Evolutionary conservation across 2,113 vertebrate species (phyloP).

Genomic region (Madoqua kirkii): DNA sequence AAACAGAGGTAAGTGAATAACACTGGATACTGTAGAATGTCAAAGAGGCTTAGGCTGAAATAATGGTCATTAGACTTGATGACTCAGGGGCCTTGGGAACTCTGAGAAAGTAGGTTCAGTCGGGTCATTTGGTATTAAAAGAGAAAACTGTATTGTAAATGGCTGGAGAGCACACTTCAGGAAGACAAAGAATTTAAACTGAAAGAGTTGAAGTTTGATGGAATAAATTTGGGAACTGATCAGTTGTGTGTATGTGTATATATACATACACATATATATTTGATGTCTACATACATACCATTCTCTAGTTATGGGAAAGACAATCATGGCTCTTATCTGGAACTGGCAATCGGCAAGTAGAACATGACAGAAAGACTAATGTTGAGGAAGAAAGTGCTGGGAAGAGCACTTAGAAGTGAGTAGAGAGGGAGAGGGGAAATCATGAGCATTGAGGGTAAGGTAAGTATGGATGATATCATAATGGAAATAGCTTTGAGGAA

Average conservation of each 20-base stretch:
- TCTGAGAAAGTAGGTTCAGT: background rate
- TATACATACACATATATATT: background rate
- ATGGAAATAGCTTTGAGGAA: constrained; percentile 2
- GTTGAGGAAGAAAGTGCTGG: background rate
- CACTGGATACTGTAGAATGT: background rate
- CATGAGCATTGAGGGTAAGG: background rate
- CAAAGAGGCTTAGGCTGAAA: background rate
- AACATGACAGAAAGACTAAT: background rate
- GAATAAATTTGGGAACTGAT: background rate
- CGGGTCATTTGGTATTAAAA: background rate
- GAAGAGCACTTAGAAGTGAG: background rate
- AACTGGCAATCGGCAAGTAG: background rate
- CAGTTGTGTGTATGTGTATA: background rate
- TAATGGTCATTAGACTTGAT: background rate
- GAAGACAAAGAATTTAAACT: constrained; percentile 5
- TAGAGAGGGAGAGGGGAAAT: background rate
- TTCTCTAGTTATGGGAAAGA: background rate
- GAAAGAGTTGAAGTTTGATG: background rate
- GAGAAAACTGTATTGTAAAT: background rate
- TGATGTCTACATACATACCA: background rate
- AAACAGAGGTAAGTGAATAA: background rate
- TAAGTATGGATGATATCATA: background rate
- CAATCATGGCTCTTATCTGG: background rate
- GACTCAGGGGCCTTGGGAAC: background rate
- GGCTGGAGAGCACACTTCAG: background rate